These are phyloP conservation scores for Bradysia coprophila DNA, from an alignment of 1,140 invertebrate genomes.

Conservation along the genomic window DNA sequence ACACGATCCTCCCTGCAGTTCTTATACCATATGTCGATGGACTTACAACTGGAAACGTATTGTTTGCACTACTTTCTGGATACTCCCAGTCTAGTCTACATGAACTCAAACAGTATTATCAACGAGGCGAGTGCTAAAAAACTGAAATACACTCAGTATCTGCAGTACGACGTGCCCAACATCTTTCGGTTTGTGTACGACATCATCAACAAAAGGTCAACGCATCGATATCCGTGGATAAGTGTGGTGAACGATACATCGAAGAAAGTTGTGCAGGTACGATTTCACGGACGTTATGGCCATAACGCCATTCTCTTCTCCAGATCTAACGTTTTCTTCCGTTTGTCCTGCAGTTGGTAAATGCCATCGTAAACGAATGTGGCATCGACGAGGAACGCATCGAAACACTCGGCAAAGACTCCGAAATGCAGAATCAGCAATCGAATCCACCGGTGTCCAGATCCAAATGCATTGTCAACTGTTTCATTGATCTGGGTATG, in stretches of 20 bases:
- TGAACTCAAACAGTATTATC: constrained; percentile 26
- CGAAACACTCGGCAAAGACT: no score
- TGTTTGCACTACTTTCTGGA: constrained; percentile 71
- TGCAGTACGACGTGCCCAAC: constrained; percentile 40
- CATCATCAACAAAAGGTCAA: constrained; percentile 32
- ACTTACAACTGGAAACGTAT: constrained; percentile 54
- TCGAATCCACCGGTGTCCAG: no score
- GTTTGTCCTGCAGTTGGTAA: no score
- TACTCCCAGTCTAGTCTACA: constrained; percentile 36
- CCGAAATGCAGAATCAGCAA: no score
- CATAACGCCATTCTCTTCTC: no score
- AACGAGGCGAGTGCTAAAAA: constrained; percentile 33
- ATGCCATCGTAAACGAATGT: no score
- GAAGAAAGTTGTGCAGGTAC: constrained; percentile 37
- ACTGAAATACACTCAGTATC: constrained; percentile 38
- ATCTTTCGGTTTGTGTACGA: constrained; percentile 49
- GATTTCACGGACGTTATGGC: no score
- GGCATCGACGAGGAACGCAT: no score
- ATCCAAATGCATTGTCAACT: no score
- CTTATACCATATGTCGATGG: constrained; percentile 57
- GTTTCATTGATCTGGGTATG: neutral
- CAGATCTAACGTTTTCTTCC: no score
- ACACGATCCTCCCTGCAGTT: no score
- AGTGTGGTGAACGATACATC: constrained; percentile 47
- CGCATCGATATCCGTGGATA: constrained; percentile 45